Evolutionary conservation across 2,888 invertebrate species (phyloP).

Genomic region (Loripinus fragilis): DNA sequence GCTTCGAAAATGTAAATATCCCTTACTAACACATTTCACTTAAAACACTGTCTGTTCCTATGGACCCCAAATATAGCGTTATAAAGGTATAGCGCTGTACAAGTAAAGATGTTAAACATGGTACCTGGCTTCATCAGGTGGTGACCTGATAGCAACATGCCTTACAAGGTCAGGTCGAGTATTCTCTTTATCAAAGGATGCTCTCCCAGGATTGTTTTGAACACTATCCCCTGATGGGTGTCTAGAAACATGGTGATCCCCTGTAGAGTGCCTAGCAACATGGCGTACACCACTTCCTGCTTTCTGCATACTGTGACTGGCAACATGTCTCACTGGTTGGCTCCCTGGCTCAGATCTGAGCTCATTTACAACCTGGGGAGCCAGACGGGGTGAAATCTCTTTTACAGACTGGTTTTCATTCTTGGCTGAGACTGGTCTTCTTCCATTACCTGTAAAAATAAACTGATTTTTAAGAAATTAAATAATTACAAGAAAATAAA

Average conservation of each 20-base stretch:
- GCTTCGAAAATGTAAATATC: too few species aligned
- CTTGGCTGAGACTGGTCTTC: slow-evolving; percentile 21
- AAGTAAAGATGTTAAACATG: too few species aligned
- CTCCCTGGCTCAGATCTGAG: slow-evolving; percentile 19
- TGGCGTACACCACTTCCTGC: neutral
- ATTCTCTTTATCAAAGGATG: slow-evolving; percentile 1
- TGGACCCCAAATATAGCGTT: too few species aligned
- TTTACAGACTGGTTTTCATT: neutral
- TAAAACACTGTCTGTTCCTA: too few species aligned
- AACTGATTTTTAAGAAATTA: too few species aligned
- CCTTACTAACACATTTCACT: too few species aligned
- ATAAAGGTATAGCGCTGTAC: too few species aligned
- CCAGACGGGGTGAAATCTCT: neutral
- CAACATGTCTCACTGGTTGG: slow-evolving; percentile 49
- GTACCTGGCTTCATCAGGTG: slow-evolving; percentile 22
- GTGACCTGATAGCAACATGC: slow-evolving; percentile 39
- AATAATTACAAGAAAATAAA: too few species aligned
- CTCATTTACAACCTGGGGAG: slow-evolving; percentile 62
- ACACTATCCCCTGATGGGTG: neutral
- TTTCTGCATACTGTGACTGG: slow-evolving; percentile 17
- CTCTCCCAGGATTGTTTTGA: neutral
- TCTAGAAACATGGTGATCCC: slow-evolving; percentile 6
- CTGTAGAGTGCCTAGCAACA: slow-evolving; percentile 10
- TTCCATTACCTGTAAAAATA: slow-evolving; percentile 20
- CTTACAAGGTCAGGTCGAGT: neutral